Conservation (phyloP, 2,797 vertebrate species). For the Enteromius fasciolatus region DNA sequence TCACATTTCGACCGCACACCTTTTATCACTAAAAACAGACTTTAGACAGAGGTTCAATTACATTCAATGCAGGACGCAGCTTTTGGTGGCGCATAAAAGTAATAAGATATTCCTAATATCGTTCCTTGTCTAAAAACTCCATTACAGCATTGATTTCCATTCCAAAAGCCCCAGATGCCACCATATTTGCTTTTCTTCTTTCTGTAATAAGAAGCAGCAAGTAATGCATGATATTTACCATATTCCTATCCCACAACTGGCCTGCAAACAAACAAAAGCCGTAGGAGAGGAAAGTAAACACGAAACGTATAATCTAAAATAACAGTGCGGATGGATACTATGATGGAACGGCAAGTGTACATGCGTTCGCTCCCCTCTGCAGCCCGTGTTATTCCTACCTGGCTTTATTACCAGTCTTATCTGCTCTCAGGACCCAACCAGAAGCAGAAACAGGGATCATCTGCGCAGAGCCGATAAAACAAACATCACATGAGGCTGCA, state of each 20-base stretch:
- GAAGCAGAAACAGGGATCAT: slow-evolving; percentile 67
- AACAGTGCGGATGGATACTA: slow-evolving; percentile 63
- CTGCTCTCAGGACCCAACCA: slow-evolving; percentile 65
- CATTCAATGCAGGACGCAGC: slow-evolving; percentile 1
- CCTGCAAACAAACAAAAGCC: slow-evolving; percentile 72
- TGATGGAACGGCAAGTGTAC: slow-evolving; percentile 5
- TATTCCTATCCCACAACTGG: slow-evolving; percentile 66
- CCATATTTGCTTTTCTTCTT: slow-evolving; percentile 32
- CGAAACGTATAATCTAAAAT: slow-evolving; percentile 72
- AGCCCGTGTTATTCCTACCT: slow-evolving; percentile 69
- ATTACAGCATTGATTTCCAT: slow-evolving; percentile 33
- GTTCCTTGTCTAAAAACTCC: slow-evolving; percentile 11
- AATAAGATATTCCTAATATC: slow-evolving; percentile 29
- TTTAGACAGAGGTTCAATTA: slow-evolving; percentile 34
- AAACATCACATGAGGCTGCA: slow-evolving; percentile 68
- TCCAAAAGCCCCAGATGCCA: slow-evolving; percentile 39
- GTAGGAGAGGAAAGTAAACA: slow-evolving; percentile 70
- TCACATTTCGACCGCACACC: not conserved
- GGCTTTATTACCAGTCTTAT: slow-evolving; percentile 77
- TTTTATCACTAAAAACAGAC: slow-evolving; percentile 27
- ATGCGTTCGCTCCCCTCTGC: slow-evolving; percentile 63
- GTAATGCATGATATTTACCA: slow-evolving; percentile 62
- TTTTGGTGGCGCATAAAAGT: not conserved
- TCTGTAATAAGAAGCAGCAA: slow-evolving; percentile 59
- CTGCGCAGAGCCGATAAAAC: slow-evolving; percentile 76